Evolutionary conservation across 2,113 vertebrate genomes (phyloP).

Genomic region (Leptodactylus fuscus): DNA sequence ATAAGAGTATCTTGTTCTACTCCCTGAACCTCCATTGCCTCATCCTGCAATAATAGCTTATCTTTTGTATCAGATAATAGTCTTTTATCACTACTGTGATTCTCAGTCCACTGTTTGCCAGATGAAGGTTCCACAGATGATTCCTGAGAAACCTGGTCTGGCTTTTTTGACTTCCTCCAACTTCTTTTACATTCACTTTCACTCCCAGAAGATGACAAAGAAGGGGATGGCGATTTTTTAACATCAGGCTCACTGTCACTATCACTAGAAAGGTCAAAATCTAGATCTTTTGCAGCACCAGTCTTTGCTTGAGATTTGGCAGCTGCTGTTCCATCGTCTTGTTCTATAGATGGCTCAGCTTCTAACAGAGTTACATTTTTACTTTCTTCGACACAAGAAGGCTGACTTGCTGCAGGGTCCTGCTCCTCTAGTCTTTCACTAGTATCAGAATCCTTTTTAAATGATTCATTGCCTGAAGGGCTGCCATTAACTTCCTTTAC

Average conservation of each 20-base stretch:
- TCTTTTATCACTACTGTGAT: slow-evolving; percentile 67
- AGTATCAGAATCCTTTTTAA: slow-evolving; percentile 66
- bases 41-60: slow-evolving; percentile 46
- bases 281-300: slow-evolving; percentile 74
- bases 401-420: slow-evolving; percentile 55
- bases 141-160: slow-evolving; percentile 56
- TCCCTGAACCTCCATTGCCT: slow-evolving; percentile 46
- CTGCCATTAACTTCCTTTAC: slow-evolving; percentile 73
- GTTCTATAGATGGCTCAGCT: slow-evolving; percentile 50
- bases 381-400: slow-evolving; percentile 52
- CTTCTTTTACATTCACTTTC: slow-evolving; percentile 73
- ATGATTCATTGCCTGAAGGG: slow-evolving; percentile 57
- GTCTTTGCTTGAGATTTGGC: slow-evolving; percentile 62
- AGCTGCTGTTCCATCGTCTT: slow-evolving; percentile 27
- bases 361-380: slow-evolving; percentile 65
- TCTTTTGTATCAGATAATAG: slow-evolving; percentile 67
- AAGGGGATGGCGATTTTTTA: slow-evolving; percentile 71
- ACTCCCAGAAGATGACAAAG: slow-evolving; percentile 72
- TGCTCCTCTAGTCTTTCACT: slow-evolving; percentile 67
- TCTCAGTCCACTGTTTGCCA: slow-evolving; percentile 36
- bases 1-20: slow-evolving; percentile 72
- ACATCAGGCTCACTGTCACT: slow-evolving; percentile 79
- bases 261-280: slow-evolving; percentile 92
- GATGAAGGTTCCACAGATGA: neutral
- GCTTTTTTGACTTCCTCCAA: slow-evolving; percentile 65